Evolutionary conservation across 2,113 vertebrate species (phyloP).

Genomic region (Rhegmatorhina hoffmannsi): DNA sequence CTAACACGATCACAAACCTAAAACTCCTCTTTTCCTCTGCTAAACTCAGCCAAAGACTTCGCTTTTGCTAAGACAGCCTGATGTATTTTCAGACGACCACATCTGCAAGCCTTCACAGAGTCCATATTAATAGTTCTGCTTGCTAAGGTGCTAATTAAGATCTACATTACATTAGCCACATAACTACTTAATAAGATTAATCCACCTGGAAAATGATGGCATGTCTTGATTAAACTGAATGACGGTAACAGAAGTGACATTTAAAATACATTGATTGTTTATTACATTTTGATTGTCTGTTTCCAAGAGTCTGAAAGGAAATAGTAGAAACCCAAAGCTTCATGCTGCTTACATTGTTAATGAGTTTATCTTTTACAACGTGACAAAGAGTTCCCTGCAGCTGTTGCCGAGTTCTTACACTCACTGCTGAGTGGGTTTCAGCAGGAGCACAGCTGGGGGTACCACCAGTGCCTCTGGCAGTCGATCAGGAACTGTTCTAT

Average conservation of each 20-base stretch:
- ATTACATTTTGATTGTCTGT: conserved; percentile 66
- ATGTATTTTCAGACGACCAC: conserved; percentile 51
- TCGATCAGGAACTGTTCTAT: neutral
- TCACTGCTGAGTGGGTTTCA: neutral
- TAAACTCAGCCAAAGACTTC: conserved; percentile 18
- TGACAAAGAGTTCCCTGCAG: neutral
- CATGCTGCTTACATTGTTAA: conserved; percentile 23
- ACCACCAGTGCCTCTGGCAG: neutral
- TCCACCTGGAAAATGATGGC: conserved; percentile 69
- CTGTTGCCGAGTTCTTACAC: fast-evolving
- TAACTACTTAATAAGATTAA: conserved; percentile 77
- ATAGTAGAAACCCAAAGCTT: conserved; percentile 21
- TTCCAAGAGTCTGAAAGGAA: conserved; percentile 52
- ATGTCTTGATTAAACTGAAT: conserved; percentile 72
- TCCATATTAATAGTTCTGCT: conserved; percentile 63
- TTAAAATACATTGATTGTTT: conserved; percentile 72
- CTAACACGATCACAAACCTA: neutral
- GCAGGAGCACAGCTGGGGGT: neutral
- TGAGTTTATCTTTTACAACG: neutral
- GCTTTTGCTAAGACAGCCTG: conserved; percentile 4
- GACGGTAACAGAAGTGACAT: conserved; percentile 61
- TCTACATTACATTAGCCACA: conserved; percentile 69
- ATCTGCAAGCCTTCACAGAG: conserved; percentile 38
- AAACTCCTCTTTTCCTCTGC: neutral
- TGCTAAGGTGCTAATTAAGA: conserved; percentile 72